phyloP scores from a whole-genome alignment of 2,113 vertebrate species.

The Arothron firmamentum region DNA sequence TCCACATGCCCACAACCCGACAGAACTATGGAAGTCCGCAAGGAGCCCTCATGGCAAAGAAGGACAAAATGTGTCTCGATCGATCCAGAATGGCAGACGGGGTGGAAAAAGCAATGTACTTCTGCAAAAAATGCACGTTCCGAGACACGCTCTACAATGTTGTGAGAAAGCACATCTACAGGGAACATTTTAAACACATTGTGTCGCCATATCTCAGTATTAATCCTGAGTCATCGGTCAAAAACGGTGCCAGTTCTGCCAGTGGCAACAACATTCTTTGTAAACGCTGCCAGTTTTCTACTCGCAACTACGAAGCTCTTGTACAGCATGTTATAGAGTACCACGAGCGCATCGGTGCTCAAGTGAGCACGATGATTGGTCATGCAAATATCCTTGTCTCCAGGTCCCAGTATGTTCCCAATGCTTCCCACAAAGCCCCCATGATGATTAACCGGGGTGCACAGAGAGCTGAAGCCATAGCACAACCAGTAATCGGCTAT shows the following conservation, averaged over 20 bases:
- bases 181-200: slow-evolving; percentile 98
- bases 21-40: slow-evolving; percentile 68
- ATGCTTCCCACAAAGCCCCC: slow-evolving; percentile 77
- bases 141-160: slow-evolving; percentile 94
- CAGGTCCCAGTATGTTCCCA: slow-evolving; percentile 77
- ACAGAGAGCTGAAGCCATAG: slow-evolving; percentile 78
- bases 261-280: slow-evolving; percentile 88
- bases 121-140: slow-evolving; percentile 98
- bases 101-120: slow-evolving; percentile 93
- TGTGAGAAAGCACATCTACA: slow-evolving; percentile 97
- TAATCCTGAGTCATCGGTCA: slow-evolving; percentile 85
- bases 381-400: slow-evolving; percentile 89
- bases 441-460: slow-evolving; percentile 75
- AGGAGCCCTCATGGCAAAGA: slow-evolving; percentile 28
- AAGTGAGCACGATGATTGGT: slow-evolving; percentile 97
- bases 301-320: slow-evolving; percentile 92
- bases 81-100: slow-evolving; percentile 82
- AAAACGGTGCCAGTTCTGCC: slow-evolving; percentile 78
- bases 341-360: slow-evolving; percentile 92
- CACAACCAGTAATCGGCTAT: slow-evolving; percentile 86
- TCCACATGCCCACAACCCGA: slow-evolving; percentile 85
- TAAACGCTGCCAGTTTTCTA: slow-evolving; percentile 93
- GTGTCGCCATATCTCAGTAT: slow-evolving; percentile 90
- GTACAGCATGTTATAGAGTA: slow-evolving; percentile 97
- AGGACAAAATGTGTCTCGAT: slow-evolving; percentile 71